phyloP scores from a whole-genome alignment of 2,113 vertebrate species.

The Choloepus hoffmanni region DNA sequence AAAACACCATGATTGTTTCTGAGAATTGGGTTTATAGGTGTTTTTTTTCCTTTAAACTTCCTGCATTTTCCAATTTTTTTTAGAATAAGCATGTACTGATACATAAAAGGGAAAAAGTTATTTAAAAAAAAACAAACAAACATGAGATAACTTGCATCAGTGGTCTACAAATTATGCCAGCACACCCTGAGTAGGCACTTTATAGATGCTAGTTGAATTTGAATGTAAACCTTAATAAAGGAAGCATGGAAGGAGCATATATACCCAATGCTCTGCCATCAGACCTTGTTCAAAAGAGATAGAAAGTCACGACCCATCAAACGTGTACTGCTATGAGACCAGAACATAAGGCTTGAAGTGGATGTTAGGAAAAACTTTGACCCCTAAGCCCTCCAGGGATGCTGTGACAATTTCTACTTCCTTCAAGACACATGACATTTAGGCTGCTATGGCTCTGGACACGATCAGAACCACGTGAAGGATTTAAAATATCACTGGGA shows the following conservation, averaged over 20 bases:
- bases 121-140: background rate
- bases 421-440: constrained; percentile 63
- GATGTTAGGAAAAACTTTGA: constrained; percentile 59
- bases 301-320: background rate
- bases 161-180: background rate
- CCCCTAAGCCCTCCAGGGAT: constrained; percentile 42
- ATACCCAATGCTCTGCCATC: background rate
- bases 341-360: background rate
- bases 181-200: background rate
- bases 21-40: background rate
- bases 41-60: background rate
- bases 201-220: background rate
- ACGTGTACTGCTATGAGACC: background rate
- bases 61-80: background rate
- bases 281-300: constrained; percentile 23
- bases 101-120: background rate
- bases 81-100: background rate
- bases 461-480: constrained; percentile 71
- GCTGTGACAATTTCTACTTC: constrained; percentile 40
- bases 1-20: background rate
- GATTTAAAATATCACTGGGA: constrained; percentile 69
- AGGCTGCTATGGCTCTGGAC: constrained; percentile 56
- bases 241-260: background rate
- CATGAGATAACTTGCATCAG: background rate
- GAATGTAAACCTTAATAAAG: constrained; percentile 15